Percentiles rank a stretch among this genome's conserved stretches.
phyloP scores from a whole-genome alignment of 2,888 invertebrate species.

The Leptinotarsa juncta region DNA sequence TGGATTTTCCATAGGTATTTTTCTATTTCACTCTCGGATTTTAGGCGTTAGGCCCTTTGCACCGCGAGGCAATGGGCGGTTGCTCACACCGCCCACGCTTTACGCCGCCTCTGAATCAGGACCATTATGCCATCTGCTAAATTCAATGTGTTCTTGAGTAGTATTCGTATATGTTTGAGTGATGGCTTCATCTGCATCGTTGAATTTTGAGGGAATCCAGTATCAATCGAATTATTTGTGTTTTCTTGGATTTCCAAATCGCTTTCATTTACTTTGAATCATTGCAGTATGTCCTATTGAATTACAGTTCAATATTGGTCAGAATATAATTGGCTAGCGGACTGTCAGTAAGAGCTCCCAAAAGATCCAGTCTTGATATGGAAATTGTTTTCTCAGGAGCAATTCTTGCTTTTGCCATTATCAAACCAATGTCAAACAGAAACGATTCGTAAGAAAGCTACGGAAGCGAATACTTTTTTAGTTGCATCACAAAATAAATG shows the following conservation, averaged over 20 bases:
- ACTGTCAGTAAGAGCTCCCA: neutral
- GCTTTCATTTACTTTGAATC: neutral
- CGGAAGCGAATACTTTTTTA: constrained; percentile 4
- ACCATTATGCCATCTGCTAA: too few relatives aligned
- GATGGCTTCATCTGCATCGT: too few relatives aligned
- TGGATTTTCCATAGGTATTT: too few relatives aligned
- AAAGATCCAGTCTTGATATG: neutral
- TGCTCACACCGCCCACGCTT: too few relatives aligned
- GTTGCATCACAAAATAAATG: constrained; percentile 1
- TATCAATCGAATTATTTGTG: too few relatives aligned
- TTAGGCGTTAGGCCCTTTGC: too few relatives aligned
- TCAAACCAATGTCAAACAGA: neutral
- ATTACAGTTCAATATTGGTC: neutral
- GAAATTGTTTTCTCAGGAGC: neutral
- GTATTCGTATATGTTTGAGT: neutral
- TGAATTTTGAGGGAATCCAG: too few relatives aligned
- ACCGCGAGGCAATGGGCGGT: too few relatives aligned
- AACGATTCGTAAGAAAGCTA: neutral
- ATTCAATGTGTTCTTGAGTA: neutral
- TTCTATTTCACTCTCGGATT: too few relatives aligned
- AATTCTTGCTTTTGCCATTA: neutral
- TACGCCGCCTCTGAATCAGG: too few relatives aligned
- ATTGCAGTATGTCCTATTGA: neutral
- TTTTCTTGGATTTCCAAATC: neutral
- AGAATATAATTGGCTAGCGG: neutral